Conservation (phyloP, 2,113 vertebrate species). For the Gasterosteus aculeatus region DNA sequence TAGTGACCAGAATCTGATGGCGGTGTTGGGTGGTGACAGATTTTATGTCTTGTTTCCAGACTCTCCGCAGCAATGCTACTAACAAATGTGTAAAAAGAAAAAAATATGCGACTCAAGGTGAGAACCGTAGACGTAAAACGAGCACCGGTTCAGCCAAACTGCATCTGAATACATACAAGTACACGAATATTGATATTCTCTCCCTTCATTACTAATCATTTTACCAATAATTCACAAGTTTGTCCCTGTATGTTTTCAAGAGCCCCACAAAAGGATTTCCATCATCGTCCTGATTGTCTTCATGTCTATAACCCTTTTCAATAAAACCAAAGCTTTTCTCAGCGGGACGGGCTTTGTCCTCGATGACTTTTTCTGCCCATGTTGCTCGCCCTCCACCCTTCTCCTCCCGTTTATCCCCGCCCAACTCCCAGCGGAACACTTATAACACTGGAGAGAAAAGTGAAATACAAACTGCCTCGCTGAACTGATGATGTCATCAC, state of each 20-base stretch:
- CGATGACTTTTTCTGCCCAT: constrained; percentile 28
- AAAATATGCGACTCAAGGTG: neutral
- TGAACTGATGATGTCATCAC: constrained; percentile 76
- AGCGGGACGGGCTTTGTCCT: constrained; percentile 34
- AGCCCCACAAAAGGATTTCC: neutral
- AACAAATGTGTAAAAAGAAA: neutral
- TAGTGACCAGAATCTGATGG: constrained; percentile 18
- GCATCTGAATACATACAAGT: neutral
- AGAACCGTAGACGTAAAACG: neutral
- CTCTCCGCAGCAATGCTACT: too few species aligned
- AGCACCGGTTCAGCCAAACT: neutral
- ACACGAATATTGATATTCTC: neutral
- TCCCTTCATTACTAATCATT: neutral
- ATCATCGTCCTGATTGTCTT: neutral
- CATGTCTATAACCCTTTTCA: neutral
- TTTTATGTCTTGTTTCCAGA: neutral
- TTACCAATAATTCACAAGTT: neutral
- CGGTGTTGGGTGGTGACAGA: constrained; percentile 19
- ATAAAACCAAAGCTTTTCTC: constrained; percentile 28
- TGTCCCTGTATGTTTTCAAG: neutral
- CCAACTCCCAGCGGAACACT: constrained; percentile 37
- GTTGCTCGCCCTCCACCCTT: constrained; percentile 54
- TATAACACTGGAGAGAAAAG: constrained; percentile 62
- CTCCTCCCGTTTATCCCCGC: constrained; percentile 41
- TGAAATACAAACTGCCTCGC: constrained; percentile 60